These are phyloP conservation scores for Ibidorhyncha struthersii DNA, from an alignment of 2,113 vertebrate genomes.

Conservation along the genomic window DNA sequence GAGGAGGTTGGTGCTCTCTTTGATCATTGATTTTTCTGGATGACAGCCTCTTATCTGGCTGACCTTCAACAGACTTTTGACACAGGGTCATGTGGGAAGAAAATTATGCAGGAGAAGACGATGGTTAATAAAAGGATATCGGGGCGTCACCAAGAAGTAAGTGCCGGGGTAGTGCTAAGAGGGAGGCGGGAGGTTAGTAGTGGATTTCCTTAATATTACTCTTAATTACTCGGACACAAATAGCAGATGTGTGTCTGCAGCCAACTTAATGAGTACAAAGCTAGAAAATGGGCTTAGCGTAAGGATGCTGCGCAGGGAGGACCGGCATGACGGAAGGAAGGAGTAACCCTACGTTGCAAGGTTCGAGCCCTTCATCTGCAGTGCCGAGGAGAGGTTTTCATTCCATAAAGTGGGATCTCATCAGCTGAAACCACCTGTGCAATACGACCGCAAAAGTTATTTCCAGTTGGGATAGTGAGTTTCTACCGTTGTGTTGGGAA, in stretches of 20 bases:
- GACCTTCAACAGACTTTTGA: neutral
- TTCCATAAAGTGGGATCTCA: neutral
- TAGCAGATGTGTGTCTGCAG: neutral
- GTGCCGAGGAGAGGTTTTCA: neutral
- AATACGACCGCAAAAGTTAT: no score
- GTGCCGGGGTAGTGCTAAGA: neutral
- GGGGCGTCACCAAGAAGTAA: neutral
- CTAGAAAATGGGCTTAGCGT: neutral
- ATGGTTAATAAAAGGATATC: neutral
- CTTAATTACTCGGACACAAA: neutral
- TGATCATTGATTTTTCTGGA: neutral
- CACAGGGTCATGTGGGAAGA: neutral
- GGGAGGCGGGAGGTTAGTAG: neutral
- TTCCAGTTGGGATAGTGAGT: neutral
- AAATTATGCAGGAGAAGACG: neutral
- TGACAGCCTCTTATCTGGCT: neutral
- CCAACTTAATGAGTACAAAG: neutral
- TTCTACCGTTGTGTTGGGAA: neutral
- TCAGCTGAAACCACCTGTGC: neutral
- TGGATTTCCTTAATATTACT: neutral
- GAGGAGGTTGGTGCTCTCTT: neutral
- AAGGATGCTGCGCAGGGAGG: neutral
- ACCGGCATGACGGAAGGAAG: neutral
- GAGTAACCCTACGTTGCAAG: neutral
- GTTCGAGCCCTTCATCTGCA: fast-evolving